A percentile compares a stretch with the other conserved stretches of the same genome.
Evolutionary conservation across 1,140 invertebrate genomes (phyloP).

Genomic region (Heliconius himera): DNA sequence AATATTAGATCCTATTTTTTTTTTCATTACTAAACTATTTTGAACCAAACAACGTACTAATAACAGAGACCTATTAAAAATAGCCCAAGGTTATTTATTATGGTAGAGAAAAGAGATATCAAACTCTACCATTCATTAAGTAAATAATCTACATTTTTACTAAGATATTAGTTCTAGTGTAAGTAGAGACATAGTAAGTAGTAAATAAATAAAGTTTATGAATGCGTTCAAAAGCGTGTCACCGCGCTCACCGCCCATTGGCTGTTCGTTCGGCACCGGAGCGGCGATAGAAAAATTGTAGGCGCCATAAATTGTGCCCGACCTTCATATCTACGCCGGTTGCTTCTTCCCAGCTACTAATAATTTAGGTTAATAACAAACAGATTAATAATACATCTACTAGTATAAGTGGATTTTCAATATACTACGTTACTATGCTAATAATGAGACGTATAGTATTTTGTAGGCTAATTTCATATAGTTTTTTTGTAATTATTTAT

Average conservation of each 20-base stretch:
- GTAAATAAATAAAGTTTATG: conserved; percentile 30
- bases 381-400: conserved; percentile 1
- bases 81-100: background rate
- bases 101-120: background rate
- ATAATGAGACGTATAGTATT: background rate
- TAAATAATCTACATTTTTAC: background rate
- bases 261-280: conserved; percentile 14
- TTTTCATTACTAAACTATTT: background rate
- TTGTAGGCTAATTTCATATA: background rate
- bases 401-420: background rate
- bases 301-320: conserved; percentile 32
- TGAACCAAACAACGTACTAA: background rate
- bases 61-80: background rate
- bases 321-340: conserved; percentile 33
- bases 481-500: too few relatives aligned
- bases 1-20: background rate
- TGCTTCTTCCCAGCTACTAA: conserved; percentile 27
- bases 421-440: conserved; percentile 1
- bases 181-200: conserved; percentile 9
- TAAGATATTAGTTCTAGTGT: background rate
- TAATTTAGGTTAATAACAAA: conserved; percentile 33
- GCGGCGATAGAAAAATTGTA: conserved; percentile 34
- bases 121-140: background rate
- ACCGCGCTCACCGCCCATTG: conserved; percentile 8
- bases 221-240: conserved; percentile 26